phyloP scores from a whole-genome alignment of 2,888 invertebrate species.

The Oxyscelio sp. region DNA sequence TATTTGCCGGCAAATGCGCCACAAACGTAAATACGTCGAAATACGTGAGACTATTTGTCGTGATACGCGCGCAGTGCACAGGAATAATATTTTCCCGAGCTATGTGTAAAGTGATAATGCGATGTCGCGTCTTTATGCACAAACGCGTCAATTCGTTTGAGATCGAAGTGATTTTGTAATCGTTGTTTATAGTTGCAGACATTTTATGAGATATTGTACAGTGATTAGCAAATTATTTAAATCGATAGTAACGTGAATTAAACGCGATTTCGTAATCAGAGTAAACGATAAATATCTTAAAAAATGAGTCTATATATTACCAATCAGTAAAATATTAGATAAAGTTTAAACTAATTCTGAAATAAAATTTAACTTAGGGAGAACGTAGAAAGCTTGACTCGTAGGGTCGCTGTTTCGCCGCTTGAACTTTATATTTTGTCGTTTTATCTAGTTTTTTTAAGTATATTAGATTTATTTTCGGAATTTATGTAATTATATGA shows the following conservation, averaged over 20 bases:
- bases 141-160: not conserved
- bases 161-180: not conserved
- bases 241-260: not conserved
- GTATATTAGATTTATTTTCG: too few species aligned
- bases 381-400: too few species aligned
- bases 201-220: not conserved
- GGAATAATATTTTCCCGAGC: slow-evolving; percentile 28
- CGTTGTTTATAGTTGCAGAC: not conserved
- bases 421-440: too few species aligned
- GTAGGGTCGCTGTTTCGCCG: too few species aligned
- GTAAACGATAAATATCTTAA: too few species aligned
- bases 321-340: too few species aligned
- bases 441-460: too few species aligned
- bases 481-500: too few species aligned
- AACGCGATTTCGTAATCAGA: too few species aligned
- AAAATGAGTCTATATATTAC: too few species aligned
- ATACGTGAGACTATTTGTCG: slow-evolving; percentile 54
- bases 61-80: slow-evolving; percentile 22
- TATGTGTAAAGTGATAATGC: slow-evolving; percentile 34
- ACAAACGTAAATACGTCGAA: slow-evolving; percentile 63
- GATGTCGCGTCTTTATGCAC: slow-evolving; percentile 15
- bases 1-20: slow-evolving; percentile 57
- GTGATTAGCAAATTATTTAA: not conserved
- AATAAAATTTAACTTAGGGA: too few species aligned
- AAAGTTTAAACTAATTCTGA: too few species aligned